Evolutionary conservation across 1,140 invertebrate genomes (phyloP).

Genomic region (Mercenaria mercenaria): DNA sequence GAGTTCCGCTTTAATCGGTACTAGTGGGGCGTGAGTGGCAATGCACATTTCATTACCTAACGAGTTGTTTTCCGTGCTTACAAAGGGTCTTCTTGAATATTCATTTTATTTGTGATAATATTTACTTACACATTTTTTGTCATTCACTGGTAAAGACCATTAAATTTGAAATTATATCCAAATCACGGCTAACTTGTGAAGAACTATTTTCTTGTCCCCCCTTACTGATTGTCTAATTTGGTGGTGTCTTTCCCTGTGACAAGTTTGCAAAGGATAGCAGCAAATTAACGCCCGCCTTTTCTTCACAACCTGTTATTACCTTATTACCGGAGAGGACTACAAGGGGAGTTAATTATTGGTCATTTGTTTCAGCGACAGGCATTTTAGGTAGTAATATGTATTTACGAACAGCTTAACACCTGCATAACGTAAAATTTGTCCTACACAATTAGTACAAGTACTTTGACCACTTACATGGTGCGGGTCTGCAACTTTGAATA

Average conservation of each 20-base stretch:
- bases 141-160: too few relatives aligned
- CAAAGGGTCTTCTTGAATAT: too few relatives aligned
- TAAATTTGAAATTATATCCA: too few relatives aligned
- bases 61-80: too few relatives aligned
- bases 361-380: conserved; percentile 41
- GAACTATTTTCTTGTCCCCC: background rate
- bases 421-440: conserved; percentile 45
- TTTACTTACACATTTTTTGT: too few relatives aligned
- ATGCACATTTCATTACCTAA: too few relatives aligned
- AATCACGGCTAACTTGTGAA: too few relatives aligned
- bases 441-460: background rate
- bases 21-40: too few relatives aligned
- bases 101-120: too few relatives aligned
- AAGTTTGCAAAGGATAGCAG: conserved; percentile 32
- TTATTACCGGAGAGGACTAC: conserved; percentile 46
- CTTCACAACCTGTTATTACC: conserved; percentile 51
- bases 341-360: conserved; percentile 52
- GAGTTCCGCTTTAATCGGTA: too few relatives aligned
- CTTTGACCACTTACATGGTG: background rate
- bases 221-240: conserved; percentile 24
- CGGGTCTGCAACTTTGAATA: too few relatives aligned
- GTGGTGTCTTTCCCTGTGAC: background rate
- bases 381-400: conserved; percentile 58
- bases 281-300: conserved; percentile 18
- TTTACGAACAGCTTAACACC: conserved; percentile 48